Conservation (phyloP, 2,113 vertebrate genomes). For the Phylloscopus trochilus region DNA sequence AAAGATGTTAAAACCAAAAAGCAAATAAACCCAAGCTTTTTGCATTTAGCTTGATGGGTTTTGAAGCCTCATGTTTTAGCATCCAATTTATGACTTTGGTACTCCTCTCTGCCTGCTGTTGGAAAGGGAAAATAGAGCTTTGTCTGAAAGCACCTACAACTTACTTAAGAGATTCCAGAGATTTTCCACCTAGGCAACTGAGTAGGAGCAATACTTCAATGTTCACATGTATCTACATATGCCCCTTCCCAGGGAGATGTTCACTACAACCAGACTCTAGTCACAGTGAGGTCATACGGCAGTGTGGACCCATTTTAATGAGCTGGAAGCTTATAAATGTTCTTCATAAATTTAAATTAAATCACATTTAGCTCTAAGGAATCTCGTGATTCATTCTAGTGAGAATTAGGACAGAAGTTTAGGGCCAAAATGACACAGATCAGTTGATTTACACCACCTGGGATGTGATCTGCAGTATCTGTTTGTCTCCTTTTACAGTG, state of each 20-base stretch:
- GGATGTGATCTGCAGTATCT: not conserved
- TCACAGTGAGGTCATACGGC: not conserved
- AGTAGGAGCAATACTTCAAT: not conserved
- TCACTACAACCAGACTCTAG: not conserved
- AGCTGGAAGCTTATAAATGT: not conserved
- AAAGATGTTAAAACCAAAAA: not conserved
- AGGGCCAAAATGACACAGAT: not conserved
- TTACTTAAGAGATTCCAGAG: not conserved
- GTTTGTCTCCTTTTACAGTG: not conserved
- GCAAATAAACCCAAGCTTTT: not conserved
- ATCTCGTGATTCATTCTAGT: not conserved
- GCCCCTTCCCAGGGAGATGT: not conserved
- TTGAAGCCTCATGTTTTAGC: not conserved
- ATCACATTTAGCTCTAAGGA: not conserved
- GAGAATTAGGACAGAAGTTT: not conserved
- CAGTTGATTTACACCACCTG: not conserved
- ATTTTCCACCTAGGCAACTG: not conserved
- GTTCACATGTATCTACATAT: not conserved
- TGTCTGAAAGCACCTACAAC: not conserved
- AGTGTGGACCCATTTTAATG: not conserved
- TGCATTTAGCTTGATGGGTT: not conserved
- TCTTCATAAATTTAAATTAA: conserved; percentile 1
- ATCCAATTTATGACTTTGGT: not conserved
- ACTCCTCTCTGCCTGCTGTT: not conserved
- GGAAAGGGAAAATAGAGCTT: not conserved